Percentiles rank a stretch among this genome's conserved stretches.
Evolutionary conservation across 1,140 invertebrate genomes (phyloP).

Genomic region (Cherax destructor): DNA sequence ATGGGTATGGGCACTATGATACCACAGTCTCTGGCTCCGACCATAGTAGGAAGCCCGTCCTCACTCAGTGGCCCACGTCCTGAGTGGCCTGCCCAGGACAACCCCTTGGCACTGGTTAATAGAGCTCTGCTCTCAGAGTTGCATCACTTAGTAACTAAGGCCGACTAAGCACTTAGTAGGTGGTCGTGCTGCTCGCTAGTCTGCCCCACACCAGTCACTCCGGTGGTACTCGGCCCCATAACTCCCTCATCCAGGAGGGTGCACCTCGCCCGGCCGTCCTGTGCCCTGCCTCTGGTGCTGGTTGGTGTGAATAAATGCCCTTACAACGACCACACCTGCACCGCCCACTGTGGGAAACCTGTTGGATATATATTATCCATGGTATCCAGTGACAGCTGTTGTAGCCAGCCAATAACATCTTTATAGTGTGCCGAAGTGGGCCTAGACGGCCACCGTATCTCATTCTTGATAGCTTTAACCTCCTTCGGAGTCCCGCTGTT

Average conservation of each 20-base stretch:
- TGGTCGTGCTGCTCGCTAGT: not conserved
- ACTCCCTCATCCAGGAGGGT: slow-evolving; percentile 35
- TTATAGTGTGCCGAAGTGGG: slow-evolving; percentile 35
- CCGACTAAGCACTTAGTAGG: slow-evolving; percentile 46
- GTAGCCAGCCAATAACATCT: slow-evolving; percentile 48
- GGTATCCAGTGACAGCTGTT: slow-evolving; percentile 38
- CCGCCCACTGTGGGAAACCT: slow-evolving; percentile 45
- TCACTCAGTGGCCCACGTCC: slow-evolving; percentile 40
- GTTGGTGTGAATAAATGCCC: slow-evolving; percentile 36
- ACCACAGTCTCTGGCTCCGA: slow-evolving; percentile 60
- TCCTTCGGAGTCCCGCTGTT: slow-evolving; percentile 54
- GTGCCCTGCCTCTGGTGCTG: slow-evolving; percentile 34
- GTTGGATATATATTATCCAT: slow-evolving; percentile 31
- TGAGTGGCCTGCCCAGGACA: slow-evolving; percentile 64
- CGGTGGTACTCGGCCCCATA: slow-evolving; percentile 46
- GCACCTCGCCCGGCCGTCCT: slow-evolving; percentile 44
- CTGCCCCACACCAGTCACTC: slow-evolving; percentile 26
- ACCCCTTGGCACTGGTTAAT: slow-evolving; percentile 60
- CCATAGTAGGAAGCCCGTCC: slow-evolving; percentile 56
- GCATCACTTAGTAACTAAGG: slow-evolving; percentile 68
- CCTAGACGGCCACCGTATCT: slow-evolving; percentile 46
- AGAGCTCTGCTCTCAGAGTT: slow-evolving; percentile 63
- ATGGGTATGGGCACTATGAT: slow-evolving; percentile 63
- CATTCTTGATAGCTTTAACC: slow-evolving; percentile 61
- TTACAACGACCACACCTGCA: slow-evolving; percentile 53